Evolutionary conservation across 2,113 vertebrate genomes (phyloP).

Genomic region (Varanus komodoensis): DNA sequence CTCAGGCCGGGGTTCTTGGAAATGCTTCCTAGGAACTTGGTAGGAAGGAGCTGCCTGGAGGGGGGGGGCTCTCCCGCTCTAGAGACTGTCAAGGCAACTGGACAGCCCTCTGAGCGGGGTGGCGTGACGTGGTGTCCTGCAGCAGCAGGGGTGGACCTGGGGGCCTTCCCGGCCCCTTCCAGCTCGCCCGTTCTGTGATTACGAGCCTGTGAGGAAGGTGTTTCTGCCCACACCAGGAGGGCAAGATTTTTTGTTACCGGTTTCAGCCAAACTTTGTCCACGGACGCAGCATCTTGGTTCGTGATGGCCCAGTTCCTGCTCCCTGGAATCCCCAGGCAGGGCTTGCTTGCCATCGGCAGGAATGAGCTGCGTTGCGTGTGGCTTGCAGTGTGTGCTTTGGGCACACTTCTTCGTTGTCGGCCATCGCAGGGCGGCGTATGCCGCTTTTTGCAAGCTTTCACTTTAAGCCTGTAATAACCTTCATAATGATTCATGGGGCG

Average conservation of each 20-base stretch:
- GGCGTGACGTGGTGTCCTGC: no score
- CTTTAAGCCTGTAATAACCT: conserved; percentile 36
- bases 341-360: background rate
- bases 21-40: background rate
- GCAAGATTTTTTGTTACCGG: background rate
- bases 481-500: conserved; percentile 35
- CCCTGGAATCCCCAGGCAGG: background rate
- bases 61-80: no score
- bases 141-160: no score
- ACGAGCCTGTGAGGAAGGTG: background rate
- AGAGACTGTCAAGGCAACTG: no score
- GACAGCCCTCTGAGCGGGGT: no score
- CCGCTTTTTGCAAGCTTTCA: conserved; percentile 41
- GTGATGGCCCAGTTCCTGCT: background rate
- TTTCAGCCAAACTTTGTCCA: background rate
- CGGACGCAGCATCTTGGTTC: background rate
- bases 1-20: background rate
- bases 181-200: background rate
- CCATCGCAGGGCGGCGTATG: background rate
- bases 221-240: background rate
- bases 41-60: no score
- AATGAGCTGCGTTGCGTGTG: background rate
- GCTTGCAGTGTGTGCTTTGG: background rate
- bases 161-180: no score
- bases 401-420: background rate